phyloP scores from a whole-genome alignment of 37 sponge, comb jelly and placozoan genomes.

The Spongia lamella region DNA sequence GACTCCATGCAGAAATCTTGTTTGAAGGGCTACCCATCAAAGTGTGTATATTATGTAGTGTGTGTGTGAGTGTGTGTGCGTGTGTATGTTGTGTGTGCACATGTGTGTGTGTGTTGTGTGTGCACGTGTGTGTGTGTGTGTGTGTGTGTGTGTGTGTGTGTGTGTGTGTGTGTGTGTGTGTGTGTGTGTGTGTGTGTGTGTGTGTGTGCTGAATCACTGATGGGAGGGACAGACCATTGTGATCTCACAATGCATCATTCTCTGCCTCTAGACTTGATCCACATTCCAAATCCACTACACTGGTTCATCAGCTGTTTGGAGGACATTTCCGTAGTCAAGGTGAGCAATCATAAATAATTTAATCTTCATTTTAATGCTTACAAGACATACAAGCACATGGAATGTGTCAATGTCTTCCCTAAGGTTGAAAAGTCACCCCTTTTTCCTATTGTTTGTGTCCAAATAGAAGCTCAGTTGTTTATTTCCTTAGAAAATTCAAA shows the following conservation, averaged over 20 bases:
- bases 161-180: neutral
- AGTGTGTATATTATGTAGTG: constrained; percentile 20
- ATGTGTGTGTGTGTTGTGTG: neutral
- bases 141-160: neutral
- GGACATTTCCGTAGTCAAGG: constrained; percentile 91
- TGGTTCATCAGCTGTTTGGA: constrained; percentile 93
- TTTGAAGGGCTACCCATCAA: constrained; percentile 49
- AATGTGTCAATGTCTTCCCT: no score
- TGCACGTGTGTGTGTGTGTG: neutral
- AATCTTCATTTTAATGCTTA: no score
- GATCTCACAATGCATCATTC: neutral
- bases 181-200: neutral
- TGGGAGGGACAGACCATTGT: neutral
- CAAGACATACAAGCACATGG: no score
- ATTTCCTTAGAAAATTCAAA: no score
- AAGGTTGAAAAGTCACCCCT: no score
- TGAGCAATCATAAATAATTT: constrained; percentile 11
- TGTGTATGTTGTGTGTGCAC: neutral
- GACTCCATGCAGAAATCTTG: constrained; percentile 90
- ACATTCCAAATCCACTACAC: constrained; percentile 82
- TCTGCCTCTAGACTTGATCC: constrained; percentile 53
- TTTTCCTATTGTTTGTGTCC: no score
- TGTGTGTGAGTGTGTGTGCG: neutral
- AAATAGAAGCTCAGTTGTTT: no score
- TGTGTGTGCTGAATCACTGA: neutral